A percentile compares a stretch with the other conserved stretches of the same genome.
These are phyloP conservation scores for Masnerella sp. DNA, from an alignment of 2,888 invertebrate species.

Conservation along the genomic window DNA sequence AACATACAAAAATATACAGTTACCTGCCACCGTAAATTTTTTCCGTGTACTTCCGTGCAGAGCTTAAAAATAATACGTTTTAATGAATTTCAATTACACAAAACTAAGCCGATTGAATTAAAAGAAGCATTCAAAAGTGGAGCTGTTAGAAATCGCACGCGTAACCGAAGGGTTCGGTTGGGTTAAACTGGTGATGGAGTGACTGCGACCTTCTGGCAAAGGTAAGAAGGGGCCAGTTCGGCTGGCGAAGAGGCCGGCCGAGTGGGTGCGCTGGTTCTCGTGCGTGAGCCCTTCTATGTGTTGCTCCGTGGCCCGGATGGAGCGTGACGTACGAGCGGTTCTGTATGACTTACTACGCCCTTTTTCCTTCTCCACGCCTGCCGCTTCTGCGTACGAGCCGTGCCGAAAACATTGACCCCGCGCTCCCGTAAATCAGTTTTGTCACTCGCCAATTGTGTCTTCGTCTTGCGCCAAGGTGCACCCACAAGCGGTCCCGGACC, in stretches of 20 bases:
- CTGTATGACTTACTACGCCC: conserved; percentile 77
- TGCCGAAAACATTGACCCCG: conserved; percentile 72
- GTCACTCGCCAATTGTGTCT: conserved; percentile 30
- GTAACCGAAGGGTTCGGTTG: conserved; percentile 61
- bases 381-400: conserved; percentile 70
- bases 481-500: not conserved
- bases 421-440: conserved; percentile 34
- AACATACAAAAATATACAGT: too few relatives aligned
- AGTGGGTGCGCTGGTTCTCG: conserved; percentile 69
- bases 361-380: conserved; percentile 75
- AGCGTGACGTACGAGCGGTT: conserved; percentile 76
- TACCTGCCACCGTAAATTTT: too few relatives aligned
- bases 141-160: conserved; percentile 64
- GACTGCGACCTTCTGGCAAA: conserved; percentile 62
- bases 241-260: conserved; percentile 72
- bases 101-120: too few relatives aligned
- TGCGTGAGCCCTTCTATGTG: conserved; percentile 70
- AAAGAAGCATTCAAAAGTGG: too few relatives aligned
- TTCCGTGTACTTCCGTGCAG: too few relatives aligned
- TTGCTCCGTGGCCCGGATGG: conserved; percentile 75
- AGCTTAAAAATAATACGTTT: too few relatives aligned
- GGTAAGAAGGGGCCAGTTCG: conserved; percentile 64
- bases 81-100: too few relatives aligned
- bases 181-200: conserved; percentile 66
- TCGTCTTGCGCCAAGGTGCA: conserved; percentile 15